Evolutionary conservation across 2,113 vertebrate genomes (phyloP).

Genomic region (Microtus pennsylvanicus): DNA sequence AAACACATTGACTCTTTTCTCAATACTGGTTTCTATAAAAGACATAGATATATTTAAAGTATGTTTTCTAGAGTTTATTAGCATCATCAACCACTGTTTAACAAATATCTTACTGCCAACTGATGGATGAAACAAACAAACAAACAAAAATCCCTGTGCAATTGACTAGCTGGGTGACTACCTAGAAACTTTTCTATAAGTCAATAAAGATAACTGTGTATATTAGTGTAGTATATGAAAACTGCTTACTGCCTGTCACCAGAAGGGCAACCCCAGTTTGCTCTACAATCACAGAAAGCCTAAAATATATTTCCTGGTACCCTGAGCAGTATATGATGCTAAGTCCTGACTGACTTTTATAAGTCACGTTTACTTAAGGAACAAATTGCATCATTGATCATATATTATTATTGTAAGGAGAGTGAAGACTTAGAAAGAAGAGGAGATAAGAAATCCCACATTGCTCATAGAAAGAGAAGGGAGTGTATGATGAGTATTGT

Average conservation of each 20-base stretch:
- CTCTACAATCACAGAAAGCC: conserved; percentile 1
- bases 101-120: background rate
- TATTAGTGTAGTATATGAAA: background rate
- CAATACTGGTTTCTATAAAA: background rate
- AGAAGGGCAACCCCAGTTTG: background rate
- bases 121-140: background rate
- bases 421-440: background rate
- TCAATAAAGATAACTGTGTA: background rate
- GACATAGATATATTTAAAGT: background rate
- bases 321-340: background rate
- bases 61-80: background rate
- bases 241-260: background rate
- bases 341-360: conserved; percentile 4
- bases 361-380: background rate
- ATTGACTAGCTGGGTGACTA: background rate
- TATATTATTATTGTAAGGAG: background rate
- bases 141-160: background rate
- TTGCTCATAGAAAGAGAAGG: background rate
- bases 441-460: conserved; percentile 19
- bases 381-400: background rate
- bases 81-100: background rate
- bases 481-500: background rate
- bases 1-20: background rate
- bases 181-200: background rate
- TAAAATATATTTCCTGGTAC: conserved; percentile 7